Percentiles rank a stretch among this genome's conserved stretches.
Conservation (phyloP, 2,888 invertebrate genomes). For the Epistrophe grossulariae region DNA sequence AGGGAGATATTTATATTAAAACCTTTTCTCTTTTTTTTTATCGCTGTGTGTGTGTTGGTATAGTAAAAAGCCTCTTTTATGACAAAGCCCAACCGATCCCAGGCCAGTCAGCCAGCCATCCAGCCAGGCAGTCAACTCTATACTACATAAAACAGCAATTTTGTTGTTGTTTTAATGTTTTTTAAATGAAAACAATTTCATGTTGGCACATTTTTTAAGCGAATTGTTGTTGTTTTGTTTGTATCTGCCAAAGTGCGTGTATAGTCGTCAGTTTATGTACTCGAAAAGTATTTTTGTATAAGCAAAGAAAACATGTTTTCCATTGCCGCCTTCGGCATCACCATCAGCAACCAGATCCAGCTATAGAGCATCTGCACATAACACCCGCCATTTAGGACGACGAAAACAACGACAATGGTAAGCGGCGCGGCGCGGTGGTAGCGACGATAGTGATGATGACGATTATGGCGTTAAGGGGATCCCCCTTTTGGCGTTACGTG, state of each 20-base stretch:
- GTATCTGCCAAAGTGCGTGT: constrained; percentile 58
- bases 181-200: constrained; percentile 64
- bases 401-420: constrained; percentile 2
- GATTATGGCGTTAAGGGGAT: constrained; percentile 27
- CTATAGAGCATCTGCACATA: constrained; percentile 42
- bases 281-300: constrained; percentile 1
- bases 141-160: neutral
- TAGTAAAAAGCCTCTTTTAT: neutral
- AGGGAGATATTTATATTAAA: constrained; percentile 61
- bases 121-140: neutral
- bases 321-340: constrained; percentile 43
- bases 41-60: neutral
- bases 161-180: constrained; percentile 56
- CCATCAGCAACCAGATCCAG: constrained; percentile 28
- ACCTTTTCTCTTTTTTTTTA: constrained; percentile 6
- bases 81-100: constrained; percentile 20
- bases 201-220: constrained; percentile 72
- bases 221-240: constrained; percentile 8
- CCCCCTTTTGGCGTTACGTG: constrained; percentile 34
- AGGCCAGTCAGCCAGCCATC: constrained; percentile 2
- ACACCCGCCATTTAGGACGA: constrained; percentile 52
- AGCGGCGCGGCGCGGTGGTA: neutral
- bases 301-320: constrained; percentile 41
- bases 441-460: constrained; percentile 36
- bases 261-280: constrained; percentile 46